These are phyloP conservation scores for Micromussa lordhowensis DNA, from an alignment of 92 coral and sea anemone genomes.

Conservation along the genomic window DNA sequence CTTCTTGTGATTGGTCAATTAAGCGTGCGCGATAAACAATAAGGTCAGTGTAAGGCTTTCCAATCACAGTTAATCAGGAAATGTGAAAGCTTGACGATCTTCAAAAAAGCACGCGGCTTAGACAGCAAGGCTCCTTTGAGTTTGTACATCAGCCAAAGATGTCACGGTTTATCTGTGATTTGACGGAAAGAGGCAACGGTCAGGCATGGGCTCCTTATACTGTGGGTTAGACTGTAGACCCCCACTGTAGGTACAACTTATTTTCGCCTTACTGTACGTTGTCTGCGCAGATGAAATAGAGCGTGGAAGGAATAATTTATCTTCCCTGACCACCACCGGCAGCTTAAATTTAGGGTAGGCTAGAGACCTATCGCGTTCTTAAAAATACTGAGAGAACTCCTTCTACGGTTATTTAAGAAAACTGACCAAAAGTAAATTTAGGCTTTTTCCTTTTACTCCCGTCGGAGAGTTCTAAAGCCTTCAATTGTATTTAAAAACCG, in stretches of 20 bases:
- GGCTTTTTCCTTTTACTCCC: too few relatives aligned
- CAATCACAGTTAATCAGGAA: not conserved
- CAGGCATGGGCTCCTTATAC: not conserved
- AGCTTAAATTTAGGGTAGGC: too few relatives aligned
- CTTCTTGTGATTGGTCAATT: conserved; percentile 3
- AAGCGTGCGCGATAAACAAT: not conserved
- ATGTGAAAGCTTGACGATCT: not conserved
- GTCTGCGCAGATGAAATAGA: too few relatives aligned
- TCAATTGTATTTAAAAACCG: too few relatives aligned
- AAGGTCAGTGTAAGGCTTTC: not conserved
- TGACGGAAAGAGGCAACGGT: not conserved
- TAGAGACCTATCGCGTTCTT: too few relatives aligned
- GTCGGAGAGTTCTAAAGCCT: too few relatives aligned
- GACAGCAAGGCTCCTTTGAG: not conserved
- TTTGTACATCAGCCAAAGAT: not conserved
- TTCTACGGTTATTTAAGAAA: too few relatives aligned
- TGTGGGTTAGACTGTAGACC: not conserved
- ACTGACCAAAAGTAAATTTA: too few relatives aligned
- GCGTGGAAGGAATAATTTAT: too few relatives aligned
- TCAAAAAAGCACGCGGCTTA: not conserved
- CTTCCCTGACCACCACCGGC: too few relatives aligned
- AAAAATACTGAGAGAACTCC: too few relatives aligned
- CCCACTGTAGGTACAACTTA: not conserved
- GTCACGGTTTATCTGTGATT: not conserved
- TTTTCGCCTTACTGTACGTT: too few relatives aligned